Base-by-base conservation (phyloP, 2,797 vertebrate genomes). In the Spondyliosoma cantharus region DNA sequence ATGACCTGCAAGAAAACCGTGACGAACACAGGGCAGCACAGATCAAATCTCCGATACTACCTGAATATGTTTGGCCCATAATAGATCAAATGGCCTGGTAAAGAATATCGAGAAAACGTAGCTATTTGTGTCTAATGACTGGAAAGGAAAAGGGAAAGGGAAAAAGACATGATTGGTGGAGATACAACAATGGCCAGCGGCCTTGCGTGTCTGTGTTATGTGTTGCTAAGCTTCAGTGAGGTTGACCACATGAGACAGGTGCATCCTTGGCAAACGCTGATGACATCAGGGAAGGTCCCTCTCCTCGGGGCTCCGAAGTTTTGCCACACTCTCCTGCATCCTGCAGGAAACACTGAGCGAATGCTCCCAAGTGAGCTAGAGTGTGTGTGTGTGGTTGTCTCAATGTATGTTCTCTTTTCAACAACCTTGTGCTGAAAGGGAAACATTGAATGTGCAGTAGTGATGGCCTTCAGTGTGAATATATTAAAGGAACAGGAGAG, bases 211-310 rank as follows among this genome's bases (percentile, higher is more conserved):
- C 19, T 54, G 71, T 42, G 60, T 69, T 37, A 7, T 79, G 74
- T 81, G 78, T 80, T 81, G 45, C 83, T 83, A 88, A 90, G 91
- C 89, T 90, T 89, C 71, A 17, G 43, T 82, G 83, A 85, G 58
- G 76, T 12, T 81, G 82, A 85, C 52, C 53, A 4, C 79, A 79
- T 43, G 67, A 81, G 80, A 81, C 93, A 94, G 94, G 92, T 94
- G 94, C 89, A 93, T 94, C 94, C 93, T 94, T 56, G 17, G 50
- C 72, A 71, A 90, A 77, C 7, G 25, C 68, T 16, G 76, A 77
- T 93, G 91, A 93, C 88, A 91, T 93, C 89, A 92, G 80, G 80
- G 93, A 91, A 93, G 93, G 87, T 90, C 87, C 84, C 86, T 89
- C 65, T 92, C 83, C 65, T 87, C 60, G 1, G 68, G 78, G 78